A percentile compares a stretch with the other conserved stretches of the same genome.
phyloP scores from a whole-genome alignment of 2,113 vertebrate species.

The Pavo muticus region DNA sequence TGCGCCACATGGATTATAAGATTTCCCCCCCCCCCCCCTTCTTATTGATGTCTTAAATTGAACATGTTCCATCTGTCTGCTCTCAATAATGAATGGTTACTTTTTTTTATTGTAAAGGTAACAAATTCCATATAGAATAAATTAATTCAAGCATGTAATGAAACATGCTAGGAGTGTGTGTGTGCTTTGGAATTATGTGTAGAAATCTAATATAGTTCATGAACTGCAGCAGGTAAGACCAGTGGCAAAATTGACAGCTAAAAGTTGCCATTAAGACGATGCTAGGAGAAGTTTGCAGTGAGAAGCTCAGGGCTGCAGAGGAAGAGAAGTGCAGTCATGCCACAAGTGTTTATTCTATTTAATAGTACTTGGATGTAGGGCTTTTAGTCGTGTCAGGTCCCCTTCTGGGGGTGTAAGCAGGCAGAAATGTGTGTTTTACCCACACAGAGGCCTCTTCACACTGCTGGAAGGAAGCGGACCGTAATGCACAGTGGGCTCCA shows the following conservation, averaged over 20 bases:
- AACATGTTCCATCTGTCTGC: constrained; percentile 84
- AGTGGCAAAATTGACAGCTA: constrained; percentile 43
- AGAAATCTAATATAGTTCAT: constrained; percentile 60
- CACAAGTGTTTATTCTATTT: not conserved
- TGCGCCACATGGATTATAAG: constrained; percentile 79
- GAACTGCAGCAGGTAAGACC: constrained; percentile 54
- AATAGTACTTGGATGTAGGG: not conserved
- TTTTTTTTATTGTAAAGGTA: constrained; percentile 82
- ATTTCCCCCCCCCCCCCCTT: constrained; percentile 50
- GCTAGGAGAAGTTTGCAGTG: not conserved
- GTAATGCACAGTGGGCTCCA: not conserved
- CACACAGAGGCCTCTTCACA: not conserved
- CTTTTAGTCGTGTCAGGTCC: not conserved
- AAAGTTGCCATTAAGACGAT: not conserved
- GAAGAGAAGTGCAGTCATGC: not conserved
- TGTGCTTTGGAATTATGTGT: constrained; percentile 53
- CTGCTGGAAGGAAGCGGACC: not conserved
- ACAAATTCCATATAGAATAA: constrained; percentile 82
- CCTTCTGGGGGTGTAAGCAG: not conserved
- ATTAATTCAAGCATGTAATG: constrained; percentile 85
- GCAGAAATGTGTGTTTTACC: not conserved
- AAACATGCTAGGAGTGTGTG: constrained; percentile 65
- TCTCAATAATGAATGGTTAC: constrained; percentile 80
- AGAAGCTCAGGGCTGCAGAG: not conserved
- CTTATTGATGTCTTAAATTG: constrained; percentile 84